Conservation (phyloP, 2,113 vertebrate genomes). For the Tragulus kanchil region DNA sequence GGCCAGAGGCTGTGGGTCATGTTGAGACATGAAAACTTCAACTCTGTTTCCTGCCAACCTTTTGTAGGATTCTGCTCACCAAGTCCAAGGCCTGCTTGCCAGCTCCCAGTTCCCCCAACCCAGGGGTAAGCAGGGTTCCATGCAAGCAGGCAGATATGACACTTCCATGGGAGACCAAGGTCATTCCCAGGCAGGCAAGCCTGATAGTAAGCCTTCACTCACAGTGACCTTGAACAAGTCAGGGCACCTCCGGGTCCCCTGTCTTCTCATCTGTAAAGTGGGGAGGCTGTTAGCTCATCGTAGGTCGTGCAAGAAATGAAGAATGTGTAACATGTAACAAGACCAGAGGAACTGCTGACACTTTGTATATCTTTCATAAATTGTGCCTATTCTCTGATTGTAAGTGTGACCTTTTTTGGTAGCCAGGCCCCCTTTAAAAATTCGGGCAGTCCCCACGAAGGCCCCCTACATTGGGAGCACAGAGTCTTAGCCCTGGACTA, state of each 20-base stretch:
- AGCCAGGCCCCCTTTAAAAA: too few relatives aligned
- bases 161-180: neutral
- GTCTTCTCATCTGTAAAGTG: neutral
- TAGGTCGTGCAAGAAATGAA: neutral
- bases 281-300: neutral
- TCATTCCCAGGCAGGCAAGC: neutral
- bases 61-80: neutral
- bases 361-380: neutral
- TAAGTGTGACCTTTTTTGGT: neutral
- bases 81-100: neutral
- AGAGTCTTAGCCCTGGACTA: neutral
- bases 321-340: neutral
- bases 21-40: neutral
- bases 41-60: neutral
- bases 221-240: slow-evolving; percentile 2
- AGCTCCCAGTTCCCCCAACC: neutral
- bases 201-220: neutral
- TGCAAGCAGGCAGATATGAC: rapidly evolving
- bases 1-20: neutral
- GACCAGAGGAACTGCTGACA: neutral
- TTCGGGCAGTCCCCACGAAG: too few relatives aligned
- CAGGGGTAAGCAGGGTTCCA: neutral
- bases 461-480: neutral
- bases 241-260: neutral
- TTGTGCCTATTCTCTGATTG: neutral